Evolutionary conservation across 35 echinoderm and acorn worm species (phyloP).

Genomic region (Heliocidaris tuberculata): DNA sequence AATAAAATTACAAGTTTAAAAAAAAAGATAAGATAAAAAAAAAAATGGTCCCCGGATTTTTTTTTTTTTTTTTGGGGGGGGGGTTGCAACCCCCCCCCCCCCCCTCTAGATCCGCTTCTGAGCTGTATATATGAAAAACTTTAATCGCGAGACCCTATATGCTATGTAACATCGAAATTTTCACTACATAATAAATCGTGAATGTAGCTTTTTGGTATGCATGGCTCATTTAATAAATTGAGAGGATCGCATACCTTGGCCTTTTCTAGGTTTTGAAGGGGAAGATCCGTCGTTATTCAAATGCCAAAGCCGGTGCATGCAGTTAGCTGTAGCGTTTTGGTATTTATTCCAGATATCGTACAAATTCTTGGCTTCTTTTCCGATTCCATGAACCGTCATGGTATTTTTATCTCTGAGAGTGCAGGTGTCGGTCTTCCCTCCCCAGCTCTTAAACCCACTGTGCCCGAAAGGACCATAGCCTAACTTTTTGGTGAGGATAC

Average conservation of each 20-base stretch:
- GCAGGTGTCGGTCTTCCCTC: constrained; percentile 37
- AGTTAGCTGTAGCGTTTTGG: not conserved
- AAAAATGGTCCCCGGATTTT: no score
- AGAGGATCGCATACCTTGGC: no score
- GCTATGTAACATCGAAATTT: not conserved
- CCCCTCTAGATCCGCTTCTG: no score
- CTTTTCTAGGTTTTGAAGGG: no score
- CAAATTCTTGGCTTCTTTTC: not conserved
- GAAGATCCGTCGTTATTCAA: not conserved
- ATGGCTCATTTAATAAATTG: no score
- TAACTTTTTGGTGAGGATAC: constrained; percentile 18
- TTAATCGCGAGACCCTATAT: not conserved
- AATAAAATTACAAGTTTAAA: no score
- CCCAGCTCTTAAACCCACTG: constrained; percentile 28
- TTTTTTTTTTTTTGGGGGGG: no score
- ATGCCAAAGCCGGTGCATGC: not conserved
- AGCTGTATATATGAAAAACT: no score
- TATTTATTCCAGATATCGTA: constrained; percentile 21
- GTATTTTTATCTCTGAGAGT: not conserved
- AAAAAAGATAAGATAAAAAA: no score
- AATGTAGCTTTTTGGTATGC: no score
- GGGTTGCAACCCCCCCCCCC: no score
- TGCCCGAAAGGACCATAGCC: constrained; percentile 3
- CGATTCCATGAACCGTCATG: constrained; percentile 39
- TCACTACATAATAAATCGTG: no score